A percentile compares a stretch with the other conserved stretches of the same genome.
Evolutionary conservation across 2,113 vertebrate species (phyloP).

Genomic region (Apistogramma diplotaenia): DNA sequence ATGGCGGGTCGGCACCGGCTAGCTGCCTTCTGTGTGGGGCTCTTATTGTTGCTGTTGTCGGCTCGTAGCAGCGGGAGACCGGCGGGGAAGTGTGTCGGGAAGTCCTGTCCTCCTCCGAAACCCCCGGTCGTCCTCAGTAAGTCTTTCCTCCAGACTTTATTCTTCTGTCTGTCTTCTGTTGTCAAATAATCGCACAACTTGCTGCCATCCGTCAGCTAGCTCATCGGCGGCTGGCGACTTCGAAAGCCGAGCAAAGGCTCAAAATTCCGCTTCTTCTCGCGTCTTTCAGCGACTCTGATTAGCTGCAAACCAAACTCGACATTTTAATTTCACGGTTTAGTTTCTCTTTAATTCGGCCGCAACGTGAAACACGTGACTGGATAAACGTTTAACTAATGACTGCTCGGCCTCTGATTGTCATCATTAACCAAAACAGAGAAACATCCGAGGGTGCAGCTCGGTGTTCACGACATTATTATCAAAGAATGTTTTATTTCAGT

Average conservation of each 20-base stretch:
- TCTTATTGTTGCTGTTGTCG: slow-evolving; percentile 54
- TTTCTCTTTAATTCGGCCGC: neutral
- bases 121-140: slow-evolving; percentile 80
- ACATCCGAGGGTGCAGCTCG: neutral
- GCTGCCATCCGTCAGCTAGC: neutral
- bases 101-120: slow-evolving; percentile 29
- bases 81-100: slow-evolving; percentile 42
- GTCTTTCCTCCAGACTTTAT: slow-evolving; percentile 16
- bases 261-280: rapidly evolving
- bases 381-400: neutral
- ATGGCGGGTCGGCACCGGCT: slow-evolving; percentile 63
- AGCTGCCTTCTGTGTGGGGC: slow-evolving; percentile 35
- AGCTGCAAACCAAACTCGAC: neutral
- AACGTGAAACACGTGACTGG: neutral
- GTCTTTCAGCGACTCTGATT: rapidly evolving
- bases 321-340: rapidly evolving
- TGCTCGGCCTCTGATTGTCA: slow-evolving; percentile 2
- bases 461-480: neutral
- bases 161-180: neutral
- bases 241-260: neutral
- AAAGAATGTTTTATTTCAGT: neutral
- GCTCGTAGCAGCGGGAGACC: slow-evolving; percentile 40
- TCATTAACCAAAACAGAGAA: neutral
- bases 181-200: neutral
- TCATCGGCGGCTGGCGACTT: neutral